Evolutionary conservation across 1,140 invertebrate genomes (phyloP), one percentile per base, ranked within the genome.

Genomic region (Drosophila littoralis): DNA sequence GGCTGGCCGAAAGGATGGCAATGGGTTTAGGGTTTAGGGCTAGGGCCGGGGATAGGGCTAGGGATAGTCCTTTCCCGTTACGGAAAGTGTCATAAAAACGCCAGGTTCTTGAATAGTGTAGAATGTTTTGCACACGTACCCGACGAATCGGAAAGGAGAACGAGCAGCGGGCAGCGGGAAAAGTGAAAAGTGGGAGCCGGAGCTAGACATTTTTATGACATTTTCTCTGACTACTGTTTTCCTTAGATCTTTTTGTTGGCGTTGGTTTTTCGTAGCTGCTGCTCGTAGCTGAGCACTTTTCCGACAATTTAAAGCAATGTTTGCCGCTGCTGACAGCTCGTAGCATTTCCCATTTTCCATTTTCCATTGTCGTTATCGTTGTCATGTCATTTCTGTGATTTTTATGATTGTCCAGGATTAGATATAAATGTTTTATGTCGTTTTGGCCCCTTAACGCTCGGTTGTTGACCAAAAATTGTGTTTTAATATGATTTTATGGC

Each of bases 351-450:
- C 70, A 67, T 73, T 77, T 66, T 69, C 63, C 69, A 50, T 65
- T 70, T 9, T 71, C 68, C 66, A 33, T 66, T 88, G 35, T 73
- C 65, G 65, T 60, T 77, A 68, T 77, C 80, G 67, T 66, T 78
- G 76, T 72, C 81, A 61, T 79, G 83, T 79, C 80, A 73, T 83
- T 77, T 84, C 65, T 80, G 59, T 89, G 88, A 82, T 91, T 91
- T 85, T 91, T 91, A 91, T 91, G 89, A 91, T 91, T 89, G 84
- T 84, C 89, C 89, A 91, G 89, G 89, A 91, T 91, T 88, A 86
- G 83, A 86, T 91, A 91, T 89, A 91, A 91, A 89, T 91, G 76
- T 91, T 91, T 91, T 91, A 91, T 85, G 71, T 45, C 51, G 36
- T n/a, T 28, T 17, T 6, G 10, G 13, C 42, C 57, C 57, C 60